Base-by-base conservation (phyloP, 2,888 invertebrate genomes). In the Oligia fasciuncula region DNA sequence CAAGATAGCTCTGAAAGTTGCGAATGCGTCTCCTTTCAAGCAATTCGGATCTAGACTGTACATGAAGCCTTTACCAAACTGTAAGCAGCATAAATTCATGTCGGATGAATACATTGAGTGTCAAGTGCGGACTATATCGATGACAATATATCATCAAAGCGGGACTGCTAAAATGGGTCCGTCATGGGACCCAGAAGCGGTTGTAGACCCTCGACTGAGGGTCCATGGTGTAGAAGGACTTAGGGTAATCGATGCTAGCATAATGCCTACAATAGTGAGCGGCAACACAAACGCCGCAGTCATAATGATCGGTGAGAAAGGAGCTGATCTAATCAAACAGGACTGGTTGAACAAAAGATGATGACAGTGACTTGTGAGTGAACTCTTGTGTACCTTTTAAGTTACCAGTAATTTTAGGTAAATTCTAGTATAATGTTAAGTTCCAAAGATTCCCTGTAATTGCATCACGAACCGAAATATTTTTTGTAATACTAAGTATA, bases 251-350 rank as follows among this genome's bases (percentile, higher is more conserved):
- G 99, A 99, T 92, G 98, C 98, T 54, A 98, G 98, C 90, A 98
- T 99, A 87, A 99, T 99, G 98, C 99, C 99, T 0, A 98, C 98
- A 2, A 98, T 99, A 88, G 98, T 98, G 51, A 98, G 98, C 91
- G 99, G 99, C 13, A 99, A 99, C 91, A 99, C 99, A 1, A 99
- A 99, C 93, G 99, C 99, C 0, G 98, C 99, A 0, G 98, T 98
- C n/a, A 98, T 99, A 73, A 99, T 99, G 99, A 98, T 99, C 54
- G 99, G 98, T 0, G 99, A 99, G 92, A 99, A 99, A 93, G 99
- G 98, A 9, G 97, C 99, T 0, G 99, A 99, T 95, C 96, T 99
- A 91, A 98, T 99, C 79, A 99, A 99, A 94, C 97, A 98, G 94
- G 98, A 98, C 94, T 99, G 98, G 98, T 92, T 97, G 87, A 90